Evolutionary conservation across 2,797 vertebrate species (phyloP).

Genomic region (Schizothorax lantsangensis): DNA sequence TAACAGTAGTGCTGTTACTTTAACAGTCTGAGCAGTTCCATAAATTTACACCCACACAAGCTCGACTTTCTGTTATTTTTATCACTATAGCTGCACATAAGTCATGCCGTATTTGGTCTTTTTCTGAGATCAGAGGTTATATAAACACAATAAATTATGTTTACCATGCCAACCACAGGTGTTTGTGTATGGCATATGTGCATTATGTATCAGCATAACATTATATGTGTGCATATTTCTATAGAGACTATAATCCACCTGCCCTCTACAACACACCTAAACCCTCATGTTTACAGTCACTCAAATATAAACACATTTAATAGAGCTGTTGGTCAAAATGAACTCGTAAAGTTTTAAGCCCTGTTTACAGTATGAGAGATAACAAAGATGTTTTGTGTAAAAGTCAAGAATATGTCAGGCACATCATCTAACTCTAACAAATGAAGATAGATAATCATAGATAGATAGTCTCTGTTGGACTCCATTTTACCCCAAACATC

Average conservation of each 20-base stretch:
- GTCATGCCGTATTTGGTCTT: background rate
- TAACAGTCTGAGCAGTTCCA: slow-evolving; percentile 1
- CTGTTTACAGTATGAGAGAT: slow-evolving; percentile 4
- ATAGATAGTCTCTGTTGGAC: background rate
- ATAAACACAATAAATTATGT: slow-evolving; percentile 18
- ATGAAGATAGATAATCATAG: background rate
- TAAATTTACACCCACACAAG: background rate
- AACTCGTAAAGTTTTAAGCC: background rate
- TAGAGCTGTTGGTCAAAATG: slow-evolving; percentile 21
- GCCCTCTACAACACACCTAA: slow-evolving; percentile 9
- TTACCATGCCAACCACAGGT: slow-evolving; percentile 2
- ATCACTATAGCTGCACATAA: background rate
- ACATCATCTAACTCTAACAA: background rate
- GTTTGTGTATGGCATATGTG: background rate
- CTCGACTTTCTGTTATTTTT: background rate
- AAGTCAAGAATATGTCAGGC: slow-evolving; percentile 5
- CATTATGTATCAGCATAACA: background rate
- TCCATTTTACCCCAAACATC: background rate
- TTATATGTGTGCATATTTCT: background rate
- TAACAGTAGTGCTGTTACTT: background rate
- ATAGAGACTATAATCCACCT: slow-evolving; percentile 5
- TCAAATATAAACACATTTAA: slow-evolving; percentile 31
- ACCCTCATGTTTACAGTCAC: slow-evolving; percentile 32
- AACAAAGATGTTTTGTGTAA: slow-evolving; percentile 30
- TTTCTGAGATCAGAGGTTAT: slow-evolving; percentile 21